Base-by-base conservation (phyloP, 2,888 invertebrate species). In the Cecidostiba fungosa region DNA sequence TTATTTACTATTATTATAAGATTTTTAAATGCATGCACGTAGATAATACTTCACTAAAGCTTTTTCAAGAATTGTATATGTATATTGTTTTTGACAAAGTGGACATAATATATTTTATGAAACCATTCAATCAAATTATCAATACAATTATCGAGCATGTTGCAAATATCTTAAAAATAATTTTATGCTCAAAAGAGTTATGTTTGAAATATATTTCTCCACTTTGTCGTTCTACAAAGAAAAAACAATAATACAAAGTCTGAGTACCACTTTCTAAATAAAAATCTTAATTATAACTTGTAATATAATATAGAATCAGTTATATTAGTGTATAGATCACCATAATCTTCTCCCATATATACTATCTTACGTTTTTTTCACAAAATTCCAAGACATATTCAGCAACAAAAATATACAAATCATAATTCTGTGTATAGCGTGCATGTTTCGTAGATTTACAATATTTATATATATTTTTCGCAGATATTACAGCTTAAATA, bases 321-420 rank as follows among this genome's bases (percentile, higher is more conserved):
- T 26, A 69, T 16, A n/a, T 39, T 23, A 29, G 26, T 29, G 0
- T 73, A 50, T 32, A n/a, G 6, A 74, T 82, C 85, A 85, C 78
- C 82, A 82, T 85, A 82, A 78, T 85, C 78, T 74, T 73, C 43
- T 74, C 32, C 50, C 50, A n/a, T 59, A 47, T 73, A 47, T 32
- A 26, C 47, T 84, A 5, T 54, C 26, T 66, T 32, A 72, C 62
- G 66, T 47, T 73, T 72, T 82, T 16, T 82, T 39, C 32, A 66
- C 73, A 78, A 73, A 84, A 16, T 84, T 84, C 36, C 29, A 80
- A 74, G 80, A 59, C 43, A 82, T 78, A 74, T 73, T 74, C 32
- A 85, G 73, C 82, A 85, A 82, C 73, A 82, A 82, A 81, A 82
- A 85, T 26, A 12, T 72, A 85, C 19, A 77, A 77, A 69, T 72